A percentile compares a stretch with the other conserved stretches of the same genome.
Evolutionary conservation across 2,888 invertebrate species (phyloP).

Genomic region (Melieria omissa): DNA sequence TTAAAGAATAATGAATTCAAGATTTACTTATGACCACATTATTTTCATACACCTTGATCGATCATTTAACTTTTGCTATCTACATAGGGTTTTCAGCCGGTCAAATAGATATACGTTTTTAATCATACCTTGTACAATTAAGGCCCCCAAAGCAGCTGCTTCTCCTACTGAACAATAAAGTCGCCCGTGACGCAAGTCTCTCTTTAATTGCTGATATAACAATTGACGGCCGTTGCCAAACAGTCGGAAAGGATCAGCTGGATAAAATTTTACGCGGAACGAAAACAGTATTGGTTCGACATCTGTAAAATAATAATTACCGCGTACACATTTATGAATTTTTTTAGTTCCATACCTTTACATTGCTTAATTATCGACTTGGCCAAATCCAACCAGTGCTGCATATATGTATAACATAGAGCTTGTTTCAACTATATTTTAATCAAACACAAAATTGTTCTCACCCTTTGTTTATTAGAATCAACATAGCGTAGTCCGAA

Average conservation of each 20-base stretch:
- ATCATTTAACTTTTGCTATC: not conserved
- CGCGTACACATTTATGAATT: not conserved
- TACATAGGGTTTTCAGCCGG: not conserved
- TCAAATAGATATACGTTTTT: not conserved
- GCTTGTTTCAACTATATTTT: not conserved
- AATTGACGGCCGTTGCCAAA: conserved; percentile 96
- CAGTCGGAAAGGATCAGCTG: conserved; percentile 90
- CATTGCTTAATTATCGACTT: conserved; percentile 92
- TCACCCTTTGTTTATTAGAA: conserved; percentile 86
- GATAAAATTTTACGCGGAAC: conserved; percentile 98
- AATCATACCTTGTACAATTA: conserved; percentile 86
- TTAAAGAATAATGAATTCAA: conserved; percentile 58
- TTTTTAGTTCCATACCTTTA: conserved; percentile 73
- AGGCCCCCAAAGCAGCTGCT: conserved; percentile 89
- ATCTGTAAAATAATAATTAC: conserved; percentile 69
- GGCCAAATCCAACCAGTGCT: conserved; percentile 95
- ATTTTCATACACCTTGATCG: conserved; percentile 11
- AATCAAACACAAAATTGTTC: conserved; percentile 48
- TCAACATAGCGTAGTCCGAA: conserved; percentile 95
- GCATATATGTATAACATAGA: conserved; percentile 55
- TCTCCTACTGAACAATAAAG: conserved; percentile 91
- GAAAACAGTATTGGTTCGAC: conserved; percentile 92
- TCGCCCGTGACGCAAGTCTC: conserved; percentile 94
- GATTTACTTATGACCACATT: conserved; percentile 9
- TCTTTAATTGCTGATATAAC: conserved; percentile 93